These are phyloP conservation scores for Prunella himalayana DNA, from an alignment of 2,113 vertebrate genomes.

Conservation along the genomic window DNA sequence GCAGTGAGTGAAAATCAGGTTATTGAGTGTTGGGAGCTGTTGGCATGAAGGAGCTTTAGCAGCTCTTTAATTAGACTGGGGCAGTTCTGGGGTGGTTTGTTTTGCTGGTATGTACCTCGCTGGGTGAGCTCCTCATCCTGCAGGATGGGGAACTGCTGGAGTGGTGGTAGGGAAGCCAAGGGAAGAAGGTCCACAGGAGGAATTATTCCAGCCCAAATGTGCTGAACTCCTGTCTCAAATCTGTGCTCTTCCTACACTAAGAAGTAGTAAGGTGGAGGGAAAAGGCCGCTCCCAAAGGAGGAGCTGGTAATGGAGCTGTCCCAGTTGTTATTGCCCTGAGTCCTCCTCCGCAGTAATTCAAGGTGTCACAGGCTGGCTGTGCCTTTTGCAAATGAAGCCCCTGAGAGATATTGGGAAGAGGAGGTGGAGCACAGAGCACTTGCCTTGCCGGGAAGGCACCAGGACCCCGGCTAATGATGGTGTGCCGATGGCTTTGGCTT, in stretches of 20 bases:
- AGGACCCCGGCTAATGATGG: not conserved
- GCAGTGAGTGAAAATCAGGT: fast-evolving
- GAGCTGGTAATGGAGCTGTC: conserved; percentile 4
- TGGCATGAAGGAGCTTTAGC: not conserved
- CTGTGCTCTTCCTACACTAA: fast-evolving
- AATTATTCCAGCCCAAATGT: not conserved
- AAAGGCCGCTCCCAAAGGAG: conserved; percentile 18
- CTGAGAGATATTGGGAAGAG: not conserved
- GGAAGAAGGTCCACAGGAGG: not conserved
- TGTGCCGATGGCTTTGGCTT: not conserved
- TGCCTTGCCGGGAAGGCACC: not conserved
- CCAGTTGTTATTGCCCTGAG: not conserved
- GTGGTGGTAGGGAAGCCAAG: not conserved
- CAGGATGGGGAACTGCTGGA: fast-evolving
- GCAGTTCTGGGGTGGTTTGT: not conserved
- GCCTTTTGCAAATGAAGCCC: conserved; percentile 9
- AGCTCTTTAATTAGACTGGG: not conserved
- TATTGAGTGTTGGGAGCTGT: not conserved
- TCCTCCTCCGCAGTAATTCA: conserved; percentile 6
- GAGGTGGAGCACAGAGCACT: not conserved
- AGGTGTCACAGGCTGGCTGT: not conserved
- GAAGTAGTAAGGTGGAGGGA: not conserved
- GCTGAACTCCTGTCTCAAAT: not conserved
- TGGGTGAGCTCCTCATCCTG: not conserved
- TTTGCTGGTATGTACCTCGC: not conserved